Evolutionary conservation across 2,888 invertebrate genomes (phyloP), one percentile per base, ranked within the genome.

Genomic region (Lasioglossum figueresi): DNA sequence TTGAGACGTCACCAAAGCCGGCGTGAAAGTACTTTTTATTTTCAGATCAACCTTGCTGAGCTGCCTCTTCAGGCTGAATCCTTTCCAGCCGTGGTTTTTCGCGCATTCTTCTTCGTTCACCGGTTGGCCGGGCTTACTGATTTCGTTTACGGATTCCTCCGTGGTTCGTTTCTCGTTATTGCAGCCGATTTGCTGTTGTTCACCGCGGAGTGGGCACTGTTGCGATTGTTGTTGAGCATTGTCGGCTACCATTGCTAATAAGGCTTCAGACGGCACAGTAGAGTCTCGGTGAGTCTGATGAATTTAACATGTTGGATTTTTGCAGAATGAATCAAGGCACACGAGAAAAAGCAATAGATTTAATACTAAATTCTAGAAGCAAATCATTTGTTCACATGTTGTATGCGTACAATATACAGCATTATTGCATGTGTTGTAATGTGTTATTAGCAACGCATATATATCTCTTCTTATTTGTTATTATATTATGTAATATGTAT

Each of bases 21-120:
- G 87, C 78, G 93, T 90, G 95, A 96, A 96, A 73, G 96, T 97
- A 92, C 97, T 97, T 94, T 97, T 97, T 85, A 97, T 95, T 94
- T 97, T 97, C 92, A 97, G 95, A 94, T 97, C 97, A 90, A 98
- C 98, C 95, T 96, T 97, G 87, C 97, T 97, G 91, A 98, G 96
- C 95, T 98, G 98, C 91, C 98, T 96, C 95, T 98, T 98, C 84
- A 98, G 96, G 95, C 97, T 97, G 95, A 98, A 97, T 85, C 96
- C 96, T 95, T 97, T 97, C 97, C 98, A 97, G 82, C 95, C 92
- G 76, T 93, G 93, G 79, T 89, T 93, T 88, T 94, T 94, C 76
- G 92, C 89, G 68, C 89, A 85, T 10, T 93, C 91, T 84, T 93
- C 90, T 86, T 91, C 91, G 89, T 91, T 88, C 52, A 79, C 68